Evolutionary conservation across 2,797 vertebrate genomes (phyloP).

Genomic region (Danio kyathit): DNA sequence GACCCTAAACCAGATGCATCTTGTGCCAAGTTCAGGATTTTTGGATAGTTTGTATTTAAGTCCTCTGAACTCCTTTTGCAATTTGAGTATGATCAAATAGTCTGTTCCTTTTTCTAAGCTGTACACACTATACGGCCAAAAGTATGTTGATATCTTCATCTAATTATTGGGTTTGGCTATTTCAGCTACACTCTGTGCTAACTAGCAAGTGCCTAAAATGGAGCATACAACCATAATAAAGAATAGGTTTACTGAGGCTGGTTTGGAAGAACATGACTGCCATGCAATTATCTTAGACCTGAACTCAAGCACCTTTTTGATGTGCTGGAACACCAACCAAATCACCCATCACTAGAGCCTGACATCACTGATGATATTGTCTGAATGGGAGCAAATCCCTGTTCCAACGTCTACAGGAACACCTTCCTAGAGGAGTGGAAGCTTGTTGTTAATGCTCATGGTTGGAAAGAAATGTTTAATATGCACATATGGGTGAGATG

Average conservation of each 20-base stretch:
- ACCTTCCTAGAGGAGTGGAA: neutral
- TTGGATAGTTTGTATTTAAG: slow-evolving; percentile 47
- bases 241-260: neutral
- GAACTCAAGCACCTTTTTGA: neutral
- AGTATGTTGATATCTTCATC: neutral
- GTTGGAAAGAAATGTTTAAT: neutral
- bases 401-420: neutral
- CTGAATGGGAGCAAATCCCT: neutral
- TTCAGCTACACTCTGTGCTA: neutral
- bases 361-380: neutral
- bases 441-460: neutral
- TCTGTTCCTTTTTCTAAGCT: slow-evolving; percentile 51
- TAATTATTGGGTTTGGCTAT: neutral
- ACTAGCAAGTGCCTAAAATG: neutral
- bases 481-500: neutral
- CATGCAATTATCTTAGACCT: neutral
- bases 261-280: neutral
- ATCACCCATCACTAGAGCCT: neutral
- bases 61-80: slow-evolving; percentile 46
- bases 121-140: slow-evolving; percentile 40
- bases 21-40: slow-evolving; percentile 64
- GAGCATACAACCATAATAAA: neutral
- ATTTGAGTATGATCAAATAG: slow-evolving; percentile 51
- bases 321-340: neutral
- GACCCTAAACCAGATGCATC: slow-evolving; percentile 56